Evolutionary conservation across 2,113 vertebrate genomes (phyloP).

Genomic region (Gymnogyps californianus): DNA sequence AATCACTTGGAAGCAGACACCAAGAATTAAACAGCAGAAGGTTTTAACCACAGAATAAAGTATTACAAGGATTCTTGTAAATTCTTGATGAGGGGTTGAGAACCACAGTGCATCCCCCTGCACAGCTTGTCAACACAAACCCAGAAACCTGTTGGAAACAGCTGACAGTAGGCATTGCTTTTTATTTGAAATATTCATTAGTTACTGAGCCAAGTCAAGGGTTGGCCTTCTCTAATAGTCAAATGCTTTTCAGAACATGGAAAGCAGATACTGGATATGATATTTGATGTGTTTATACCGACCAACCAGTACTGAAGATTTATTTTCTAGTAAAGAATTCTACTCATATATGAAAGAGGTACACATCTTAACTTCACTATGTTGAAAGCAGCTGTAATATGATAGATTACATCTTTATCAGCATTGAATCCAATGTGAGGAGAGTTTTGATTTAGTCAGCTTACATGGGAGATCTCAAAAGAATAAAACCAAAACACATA

Average conservation of each 20-base stretch:
- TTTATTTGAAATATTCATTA: neutral
- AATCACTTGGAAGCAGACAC: neutral
- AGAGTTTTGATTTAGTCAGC: neutral
- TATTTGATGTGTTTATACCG: neutral
- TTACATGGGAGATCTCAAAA: neutral
- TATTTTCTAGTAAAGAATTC: neutral
- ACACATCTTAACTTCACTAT: neutral
- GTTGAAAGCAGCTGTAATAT: neutral
- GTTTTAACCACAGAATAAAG: neutral
- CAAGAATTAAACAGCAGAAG: neutral
- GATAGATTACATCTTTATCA: neutral
- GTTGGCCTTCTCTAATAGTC: neutral
- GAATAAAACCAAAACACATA: neutral
- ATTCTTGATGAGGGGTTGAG: neutral
- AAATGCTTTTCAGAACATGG: neutral
- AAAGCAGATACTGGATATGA: neutral
- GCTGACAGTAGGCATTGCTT: neutral
- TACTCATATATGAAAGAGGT: neutral
- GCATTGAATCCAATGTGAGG: neutral
- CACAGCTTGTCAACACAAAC: neutral
- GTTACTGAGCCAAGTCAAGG: neutral
- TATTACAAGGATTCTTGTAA: neutral
- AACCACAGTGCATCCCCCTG: neutral
- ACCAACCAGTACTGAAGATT: neutral
- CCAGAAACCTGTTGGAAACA: neutral